Evolutionary conservation across 1,140 invertebrate species (phyloP).

Genomic region (Solenopsis fugax): DNA sequence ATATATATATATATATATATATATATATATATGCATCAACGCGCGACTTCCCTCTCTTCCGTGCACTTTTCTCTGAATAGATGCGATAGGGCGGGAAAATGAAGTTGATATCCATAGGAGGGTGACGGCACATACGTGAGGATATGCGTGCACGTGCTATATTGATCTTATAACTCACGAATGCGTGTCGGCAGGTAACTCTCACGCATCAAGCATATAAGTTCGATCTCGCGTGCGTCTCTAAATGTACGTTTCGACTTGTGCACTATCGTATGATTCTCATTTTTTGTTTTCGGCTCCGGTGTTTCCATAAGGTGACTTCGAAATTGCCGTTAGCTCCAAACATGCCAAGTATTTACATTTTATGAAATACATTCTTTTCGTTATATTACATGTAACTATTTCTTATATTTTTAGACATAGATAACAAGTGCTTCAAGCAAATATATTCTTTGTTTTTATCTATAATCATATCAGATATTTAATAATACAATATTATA

Average conservation of each 20-base stretch:
- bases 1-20: background rate
- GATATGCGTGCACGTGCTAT: constrained; percentile 80
- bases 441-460: background rate
- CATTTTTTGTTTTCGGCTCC: constrained; percentile 23
- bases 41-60: constrained; percentile 23
- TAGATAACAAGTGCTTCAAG: background rate
- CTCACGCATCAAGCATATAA: constrained; percentile 56
- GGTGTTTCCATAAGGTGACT: background rate
- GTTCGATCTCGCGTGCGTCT: constrained; percentile 45
- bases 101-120: constrained; percentile 64
- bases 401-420: background rate
- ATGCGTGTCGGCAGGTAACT: constrained; percentile 78
- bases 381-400: background rate
- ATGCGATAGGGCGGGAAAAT: constrained; percentile 68
- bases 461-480: background rate
- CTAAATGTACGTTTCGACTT: constrained; percentile 47
- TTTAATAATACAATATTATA: constrained; percentile 2
- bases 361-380: background rate
- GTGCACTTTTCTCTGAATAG: constrained; percentile 67
- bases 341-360: background rate
- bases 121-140: constrained; percentile 68
- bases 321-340: constrained; percentile 59
- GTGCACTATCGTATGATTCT: constrained; percentile 33
- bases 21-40: constrained; percentile 44
- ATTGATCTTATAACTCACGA: constrained; percentile 80